Evolutionary conservation across 1,140 invertebrate species (phyloP).

Genomic region (Trichomalopsis sarcophagae): DNA sequence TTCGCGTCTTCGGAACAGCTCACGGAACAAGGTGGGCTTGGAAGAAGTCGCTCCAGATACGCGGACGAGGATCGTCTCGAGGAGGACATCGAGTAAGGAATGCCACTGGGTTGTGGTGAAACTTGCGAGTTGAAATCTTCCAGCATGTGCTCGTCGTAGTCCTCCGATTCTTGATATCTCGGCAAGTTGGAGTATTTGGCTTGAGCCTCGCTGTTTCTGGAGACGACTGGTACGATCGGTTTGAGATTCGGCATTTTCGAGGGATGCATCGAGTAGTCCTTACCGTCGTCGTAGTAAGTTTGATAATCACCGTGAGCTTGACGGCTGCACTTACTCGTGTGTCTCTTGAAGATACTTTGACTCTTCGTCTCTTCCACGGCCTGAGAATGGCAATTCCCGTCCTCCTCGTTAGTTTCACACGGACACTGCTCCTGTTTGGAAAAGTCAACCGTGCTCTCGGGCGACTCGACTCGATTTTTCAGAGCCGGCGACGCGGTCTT

Average conservation of each 20-base stretch:
- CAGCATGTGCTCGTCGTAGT: slow-evolving; percentile 59
- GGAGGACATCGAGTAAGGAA: slow-evolving; percentile 69
- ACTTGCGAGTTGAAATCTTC: slow-evolving; percentile 73
- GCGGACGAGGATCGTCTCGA: slow-evolving; percentile 63
- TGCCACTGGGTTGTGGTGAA: slow-evolving; percentile 80
- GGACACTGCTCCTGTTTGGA: slow-evolving; percentile 54
- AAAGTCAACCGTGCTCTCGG: slow-evolving; percentile 66
- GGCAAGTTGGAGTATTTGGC: slow-evolving; percentile 58
- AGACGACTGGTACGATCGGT: slow-evolving; percentile 47
- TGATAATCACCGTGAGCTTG: background rate
- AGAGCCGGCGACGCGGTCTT: slow-evolving; percentile 52
- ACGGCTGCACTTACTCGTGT: background rate
- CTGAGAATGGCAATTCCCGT: slow-evolving; percentile 62
- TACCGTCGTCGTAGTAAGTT: slow-evolving; percentile 16
- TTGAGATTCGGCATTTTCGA: slow-evolving; percentile 42
- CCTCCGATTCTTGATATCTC: slow-evolving; percentile 60
- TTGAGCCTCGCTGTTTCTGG: slow-evolving; percentile 64
- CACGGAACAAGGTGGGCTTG: slow-evolving; percentile 71
- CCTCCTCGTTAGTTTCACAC: slow-evolving; percentile 53
- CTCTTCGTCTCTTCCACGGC: slow-evolving; percentile 59
- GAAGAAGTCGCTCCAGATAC: slow-evolving; percentile 66
- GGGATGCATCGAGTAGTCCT: slow-evolving; percentile 41
- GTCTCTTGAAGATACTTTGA: slow-evolving; percentile 48
- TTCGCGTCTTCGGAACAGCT: slow-evolving; percentile 71
- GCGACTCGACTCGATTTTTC: slow-evolving; percentile 63